Evolutionary conservation across 2,888 invertebrate species (phyloP), one percentile per base, ranked within the genome.

Genomic region (Tetranychus truncatus): DNA sequence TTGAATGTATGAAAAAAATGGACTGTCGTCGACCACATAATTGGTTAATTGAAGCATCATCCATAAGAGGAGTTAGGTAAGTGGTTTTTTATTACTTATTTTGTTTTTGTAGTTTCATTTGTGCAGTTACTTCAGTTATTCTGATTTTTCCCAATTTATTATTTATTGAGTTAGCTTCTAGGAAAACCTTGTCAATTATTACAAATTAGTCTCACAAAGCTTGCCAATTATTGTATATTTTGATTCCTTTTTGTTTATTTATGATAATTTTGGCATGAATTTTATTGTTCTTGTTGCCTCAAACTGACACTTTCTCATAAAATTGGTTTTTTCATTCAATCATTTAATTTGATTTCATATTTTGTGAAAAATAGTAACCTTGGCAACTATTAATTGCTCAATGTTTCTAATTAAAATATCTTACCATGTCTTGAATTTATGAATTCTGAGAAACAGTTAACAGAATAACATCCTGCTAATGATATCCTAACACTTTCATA

Each of bases 31-130:
- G 88, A 89, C 78, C 91, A 71, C 94, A 94, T 81, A 89, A 95
- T 77, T 99, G 96, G 91, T 86, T 92, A 44, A 97, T 97, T 83
- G 90, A 90, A 0, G 91, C 93, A 0, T 89, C 90, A 77, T 89
- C 89, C 86, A 93, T 95, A 78, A 88, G 92, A 79, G 91, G 91
- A 80, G 90, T 94, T 78, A 90, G 88, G 88, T 88, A 81, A 80
- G 77, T 75, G 24, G 24, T 81, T 76, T 24, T 66, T 4, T 34
- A 15, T 55, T 15, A 55, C 55, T 55, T 55, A 55, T 15, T 15
- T 55, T 55, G 55, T 55, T 55, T 34, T 15, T 2, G 7, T 9
- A 7, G 15, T 55, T 55, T 55, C 5, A 2, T 55, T 55, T 55
- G 34, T 55, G 11, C 15, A 55, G 2, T 55, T 55, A 3, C 6